Base-by-base conservation (phyloP, 2,888 invertebrate species). In the Leptothorax acervorum region DNA sequence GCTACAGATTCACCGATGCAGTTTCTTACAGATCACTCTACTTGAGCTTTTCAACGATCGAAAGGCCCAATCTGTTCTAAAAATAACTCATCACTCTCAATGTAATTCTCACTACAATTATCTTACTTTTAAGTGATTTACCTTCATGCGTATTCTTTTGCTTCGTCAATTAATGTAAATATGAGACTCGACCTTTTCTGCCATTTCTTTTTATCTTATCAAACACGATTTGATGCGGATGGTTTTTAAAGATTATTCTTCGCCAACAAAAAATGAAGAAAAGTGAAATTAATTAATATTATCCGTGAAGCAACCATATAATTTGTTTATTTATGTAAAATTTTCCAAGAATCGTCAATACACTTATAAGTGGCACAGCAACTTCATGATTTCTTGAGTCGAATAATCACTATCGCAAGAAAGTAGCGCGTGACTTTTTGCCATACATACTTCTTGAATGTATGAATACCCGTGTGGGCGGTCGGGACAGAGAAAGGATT, bases 401-500 rank as follows among this genome's bases (percentile, higher is more conserved):
- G 45, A 71, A 73, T 79, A 71, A 79, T 79, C 31, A 55, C 45
- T 70, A 45, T 71, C 57, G 73, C 23, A 60, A 60, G 73, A 73
- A 79, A 79, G 79, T 79, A 71, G 79, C 79, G 35, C 79, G 23
- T 68, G 73, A 23, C 48, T 73, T 53, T 66, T 60, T 60, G 35
- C 45, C 73, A 35, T 15, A 57, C 42, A 23, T 18, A 79, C 55
- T 60, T 79, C 48, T 60, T 48, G 45, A 71, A 71, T 45, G 35
- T 39, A 48, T 31, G 83, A 75, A 87, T 88, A 84, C 55, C 62
- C 60, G 89, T 78, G 88, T 89, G 89, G 88, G 88, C 89, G 89
- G 82, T 53, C 68, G 62, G 65, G 57, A 48, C 63, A 71, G 71
- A 75, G 53, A 83, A 62, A 73, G 51, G 63, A 35, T 18, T 55